phyloP scores from a whole-genome alignment of 1,140 invertebrate genomes.

The Elymnias hypermnestra region DNA sequence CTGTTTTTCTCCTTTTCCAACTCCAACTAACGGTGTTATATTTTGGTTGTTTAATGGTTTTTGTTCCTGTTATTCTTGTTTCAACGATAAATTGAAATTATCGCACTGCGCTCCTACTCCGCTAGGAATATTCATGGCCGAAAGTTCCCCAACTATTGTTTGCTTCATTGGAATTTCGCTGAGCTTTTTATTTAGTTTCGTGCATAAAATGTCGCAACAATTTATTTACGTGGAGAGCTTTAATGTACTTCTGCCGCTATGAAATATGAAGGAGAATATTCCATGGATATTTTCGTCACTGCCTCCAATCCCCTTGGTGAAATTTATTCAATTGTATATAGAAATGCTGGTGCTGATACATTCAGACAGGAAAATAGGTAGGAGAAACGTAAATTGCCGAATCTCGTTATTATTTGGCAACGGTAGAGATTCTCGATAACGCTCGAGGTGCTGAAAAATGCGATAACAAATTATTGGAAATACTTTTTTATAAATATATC shows the following conservation, averaged over 20 bases:
- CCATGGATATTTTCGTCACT: constrained; percentile 1
- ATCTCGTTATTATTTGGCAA: constrained; percentile 52
- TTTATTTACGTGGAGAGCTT: too few species aligned
- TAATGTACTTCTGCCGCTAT: neutral
- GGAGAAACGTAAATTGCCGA: constrained; percentile 48
- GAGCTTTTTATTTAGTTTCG: too few species aligned
- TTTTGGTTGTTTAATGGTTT: constrained; percentile 3
- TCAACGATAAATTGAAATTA: neutral
- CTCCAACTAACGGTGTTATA: too few species aligned
- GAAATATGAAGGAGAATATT: neutral
- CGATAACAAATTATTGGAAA: constrained; percentile 1
- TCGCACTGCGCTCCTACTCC: neutral
- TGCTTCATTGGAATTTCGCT: too few species aligned
- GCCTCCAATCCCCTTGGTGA: constrained; percentile 1
- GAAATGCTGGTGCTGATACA: constrained; percentile 6
- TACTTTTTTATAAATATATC: too few species aligned
- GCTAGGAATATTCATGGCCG: too few species aligned
- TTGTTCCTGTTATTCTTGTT: neutral
- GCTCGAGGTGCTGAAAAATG: constrained; percentile 13
- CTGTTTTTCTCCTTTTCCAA: too few species aligned
- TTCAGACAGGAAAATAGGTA: constrained; percentile 29
- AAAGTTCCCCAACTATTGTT: too few species aligned
- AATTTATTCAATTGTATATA: constrained; percentile 16
- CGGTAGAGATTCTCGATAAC: constrained; percentile 33
- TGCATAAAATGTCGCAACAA: too few species aligned